These are phyloP conservation scores for Pelodiscus sinensis DNA, from an alignment of 2,113 vertebrate species.

Conservation along the genomic window DNA sequence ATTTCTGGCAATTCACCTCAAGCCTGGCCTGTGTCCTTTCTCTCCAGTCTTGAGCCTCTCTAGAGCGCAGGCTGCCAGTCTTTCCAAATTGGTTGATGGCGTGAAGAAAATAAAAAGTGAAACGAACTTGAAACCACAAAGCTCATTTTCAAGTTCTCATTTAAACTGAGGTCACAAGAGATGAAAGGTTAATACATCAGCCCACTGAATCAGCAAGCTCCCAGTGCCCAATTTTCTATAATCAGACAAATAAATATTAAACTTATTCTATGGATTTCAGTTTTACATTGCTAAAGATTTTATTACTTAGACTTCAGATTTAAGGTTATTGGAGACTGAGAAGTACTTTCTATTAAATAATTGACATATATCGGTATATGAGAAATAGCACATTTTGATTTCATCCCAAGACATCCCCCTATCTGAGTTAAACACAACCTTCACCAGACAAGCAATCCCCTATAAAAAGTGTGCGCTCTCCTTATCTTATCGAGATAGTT, in stretches of 20 bases:
- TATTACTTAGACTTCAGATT: neutral
- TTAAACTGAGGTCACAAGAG: neutral
- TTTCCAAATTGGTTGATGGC: neutral
- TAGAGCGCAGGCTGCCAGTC: neutral
- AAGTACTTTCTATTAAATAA: constrained; percentile 25
- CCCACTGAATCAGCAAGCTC: neutral
- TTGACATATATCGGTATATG: constrained; percentile 2
- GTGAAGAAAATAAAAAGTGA: neutral
- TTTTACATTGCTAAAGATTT: neutral
- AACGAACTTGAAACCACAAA: neutral
- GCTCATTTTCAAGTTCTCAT: neutral
- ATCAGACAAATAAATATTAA: neutral
- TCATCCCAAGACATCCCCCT: neutral
- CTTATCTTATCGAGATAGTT: constrained; percentile 27
- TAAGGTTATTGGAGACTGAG: neutral
- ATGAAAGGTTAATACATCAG: neutral
- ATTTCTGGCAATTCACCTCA: neutral
- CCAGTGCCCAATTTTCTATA: neutral
- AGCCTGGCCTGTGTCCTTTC: neutral
- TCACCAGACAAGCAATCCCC: neutral
- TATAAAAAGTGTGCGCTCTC: neutral
- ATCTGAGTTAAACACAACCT: neutral
- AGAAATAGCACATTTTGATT: neutral
- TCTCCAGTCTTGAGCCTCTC: neutral
- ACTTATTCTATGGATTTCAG: neutral